These are phyloP conservation scores for Caenorhabditis brenneri DNA, from an alignment of 1,140 invertebrate genomes.

Conservation along the genomic window DNA sequence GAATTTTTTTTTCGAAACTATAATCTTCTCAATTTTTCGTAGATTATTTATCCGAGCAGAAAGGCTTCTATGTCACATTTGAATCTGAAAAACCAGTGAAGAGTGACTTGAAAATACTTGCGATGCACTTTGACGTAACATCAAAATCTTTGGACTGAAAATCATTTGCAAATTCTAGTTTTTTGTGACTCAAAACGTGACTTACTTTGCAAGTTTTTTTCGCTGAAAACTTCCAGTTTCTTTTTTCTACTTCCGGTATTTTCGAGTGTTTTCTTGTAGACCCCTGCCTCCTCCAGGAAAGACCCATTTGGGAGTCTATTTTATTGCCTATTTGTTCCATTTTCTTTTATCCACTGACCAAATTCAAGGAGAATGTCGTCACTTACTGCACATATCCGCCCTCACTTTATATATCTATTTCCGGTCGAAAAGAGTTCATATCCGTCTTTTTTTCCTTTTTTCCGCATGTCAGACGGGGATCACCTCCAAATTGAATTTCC, in stretches of 20 bases:
- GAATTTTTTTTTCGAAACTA: too few relatives aligned
- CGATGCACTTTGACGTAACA: background rate
- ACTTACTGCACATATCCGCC: background rate
- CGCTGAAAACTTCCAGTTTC: background rate
- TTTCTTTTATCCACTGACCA: background rate
- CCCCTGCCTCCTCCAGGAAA: background rate
- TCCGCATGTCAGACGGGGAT: background rate
- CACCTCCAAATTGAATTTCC: slow-evolving; percentile 11
- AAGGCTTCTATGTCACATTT: background rate
- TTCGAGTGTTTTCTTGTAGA: background rate
- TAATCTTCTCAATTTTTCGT: too few relatives aligned
- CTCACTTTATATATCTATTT: background rate
- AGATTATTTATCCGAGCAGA: too few relatives aligned
- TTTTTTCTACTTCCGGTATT: background rate
- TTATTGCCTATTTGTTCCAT: background rate
- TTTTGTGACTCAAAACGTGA: background rate
- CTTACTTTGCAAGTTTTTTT: background rate
- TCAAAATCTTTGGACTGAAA: background rate
- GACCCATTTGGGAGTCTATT: background rate
- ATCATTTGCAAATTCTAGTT: background rate
- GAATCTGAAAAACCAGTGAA: background rate
- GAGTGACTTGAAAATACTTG: background rate
- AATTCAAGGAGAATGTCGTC: background rate
- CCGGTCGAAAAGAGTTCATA: background rate
- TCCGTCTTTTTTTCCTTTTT: background rate